phyloP scores from a whole-genome alignment of 2,888 invertebrate species.

The Scaptomyza reducta region DNA sequence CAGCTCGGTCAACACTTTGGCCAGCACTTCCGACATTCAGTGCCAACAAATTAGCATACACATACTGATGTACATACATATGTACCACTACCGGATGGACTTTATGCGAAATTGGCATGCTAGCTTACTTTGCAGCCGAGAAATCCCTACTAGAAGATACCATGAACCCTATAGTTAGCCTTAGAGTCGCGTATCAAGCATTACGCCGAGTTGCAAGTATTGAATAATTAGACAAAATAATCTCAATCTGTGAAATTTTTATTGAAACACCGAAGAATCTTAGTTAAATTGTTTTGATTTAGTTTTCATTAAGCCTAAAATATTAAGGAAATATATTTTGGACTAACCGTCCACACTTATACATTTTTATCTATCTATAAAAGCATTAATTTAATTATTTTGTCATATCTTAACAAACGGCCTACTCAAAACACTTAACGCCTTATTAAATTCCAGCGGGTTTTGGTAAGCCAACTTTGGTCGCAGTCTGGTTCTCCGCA shows the following conservation, averaged over 20 bases:
- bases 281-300: too few relatives aligned
- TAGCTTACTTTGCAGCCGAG: slow-evolving; percentile 12
- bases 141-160: too few relatives aligned
- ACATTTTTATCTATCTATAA: slow-evolving; percentile 40
- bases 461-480: slow-evolving; percentile 1
- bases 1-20: slow-evolving; percentile 66
- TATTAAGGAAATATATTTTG: neutral
- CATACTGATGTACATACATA: too few relatives aligned
- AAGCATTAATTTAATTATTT: slow-evolving; percentile 65
- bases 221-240: too few relatives aligned
- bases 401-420: slow-evolving; percentile 54
- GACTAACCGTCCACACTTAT: slow-evolving; percentile 7
- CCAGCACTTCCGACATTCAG: slow-evolving; percentile 52
- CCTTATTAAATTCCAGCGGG: slow-evolving; percentile 51
- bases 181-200: too few relatives aligned
- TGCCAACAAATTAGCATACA: slow-evolving; percentile 45
- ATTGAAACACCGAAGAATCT: too few relatives aligned
- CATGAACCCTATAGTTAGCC: too few relatives aligned
- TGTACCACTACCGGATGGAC: neutral
- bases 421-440: slow-evolving; percentile 64
- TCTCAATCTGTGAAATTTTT: too few relatives aligned
- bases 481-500: slow-evolving; percentile 6
- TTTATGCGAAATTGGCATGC: slow-evolving; percentile 36
- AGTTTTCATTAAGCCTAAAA: too few relatives aligned
- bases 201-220: too few relatives aligned